Evolutionary conservation across 2,888 invertebrate genomes (phyloP).

Genomic region (Hedychridium roseum): DNA sequence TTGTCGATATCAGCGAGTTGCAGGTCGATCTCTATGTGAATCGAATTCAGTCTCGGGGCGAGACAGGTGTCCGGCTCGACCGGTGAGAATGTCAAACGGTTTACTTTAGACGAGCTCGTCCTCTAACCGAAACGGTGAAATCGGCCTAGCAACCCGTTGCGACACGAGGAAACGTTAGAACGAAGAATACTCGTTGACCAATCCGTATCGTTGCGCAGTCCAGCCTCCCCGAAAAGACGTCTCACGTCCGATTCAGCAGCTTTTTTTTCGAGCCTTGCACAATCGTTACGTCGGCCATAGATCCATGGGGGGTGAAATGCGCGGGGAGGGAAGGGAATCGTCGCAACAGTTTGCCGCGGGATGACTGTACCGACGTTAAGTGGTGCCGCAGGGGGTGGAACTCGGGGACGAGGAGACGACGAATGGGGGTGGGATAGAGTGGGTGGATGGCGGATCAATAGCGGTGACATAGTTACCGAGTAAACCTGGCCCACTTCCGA

Average conservation of each 20-base stretch:
- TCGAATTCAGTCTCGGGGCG: too few species aligned
- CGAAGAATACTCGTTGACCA: constrained; percentile 27
- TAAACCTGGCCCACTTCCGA: constrained; percentile 62
- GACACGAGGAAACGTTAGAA: constrained; percentile 18
- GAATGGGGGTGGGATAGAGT: too few species aligned
- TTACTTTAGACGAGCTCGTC: constrained; percentile 24
- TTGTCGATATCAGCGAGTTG: too few species aligned
- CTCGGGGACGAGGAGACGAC: too few species aligned
- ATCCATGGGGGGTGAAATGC: too few species aligned
- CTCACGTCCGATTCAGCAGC: not conserved
- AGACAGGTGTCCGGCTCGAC: too few species aligned
- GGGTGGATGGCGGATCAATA: constrained; percentile 53
- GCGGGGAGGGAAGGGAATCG: not conserved
- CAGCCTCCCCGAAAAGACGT: too few species aligned
- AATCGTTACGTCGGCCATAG: too few species aligned
- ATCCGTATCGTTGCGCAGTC: constrained; percentile 22
- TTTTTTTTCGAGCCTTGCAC: constrained; percentile 9
- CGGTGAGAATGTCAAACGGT: constrained; percentile 20
- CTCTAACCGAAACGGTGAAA: constrained; percentile 34
- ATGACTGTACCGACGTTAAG: constrained; percentile 30
- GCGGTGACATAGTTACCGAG: constrained; percentile 62
- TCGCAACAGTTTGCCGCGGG: constrained; percentile 45
- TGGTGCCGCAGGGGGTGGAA: constrained; percentile 36
- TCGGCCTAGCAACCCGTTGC: constrained; percentile 28
- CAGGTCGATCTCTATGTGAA: too few species aligned